Evolutionary conservation across 1,140 invertebrate genomes (phyloP), one percentile per base, ranked within the genome.

Genomic region (Drosophila malerkotliana): DNA sequence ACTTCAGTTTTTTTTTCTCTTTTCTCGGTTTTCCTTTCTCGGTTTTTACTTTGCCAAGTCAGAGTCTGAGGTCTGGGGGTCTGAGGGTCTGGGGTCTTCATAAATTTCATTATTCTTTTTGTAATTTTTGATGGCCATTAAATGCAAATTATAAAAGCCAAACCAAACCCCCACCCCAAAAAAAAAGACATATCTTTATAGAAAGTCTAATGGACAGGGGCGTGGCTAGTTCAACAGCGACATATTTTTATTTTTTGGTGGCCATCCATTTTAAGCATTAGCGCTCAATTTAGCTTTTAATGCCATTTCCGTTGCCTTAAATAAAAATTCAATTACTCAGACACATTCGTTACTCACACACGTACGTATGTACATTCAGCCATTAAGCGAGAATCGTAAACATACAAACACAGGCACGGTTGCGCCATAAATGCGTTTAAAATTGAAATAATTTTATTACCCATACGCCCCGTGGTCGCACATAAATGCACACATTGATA

Each of bases 201-300:
- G 7, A 48, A 61, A 58, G 28, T 71, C 59, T 68, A 75, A 78
- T 78, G 58, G 72, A 69, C 44, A 41, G 52, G 30, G 52, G 58
- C 57, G 51, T 37, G 45, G 39, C 48, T 45, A 34, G 71, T 18
- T 3, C 15, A 21, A 21, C 15, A 15, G 44, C 32, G 52, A 73
- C 69, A 85, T 64, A 85, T 87, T 78, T 72, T 67, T n/a, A 12
- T 18, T 18, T 45, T 56, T 45, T 26, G 59, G 21, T 45, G 57
- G 45, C 37, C 76, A 73, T 79, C 61, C 73, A 59, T 77, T 56
- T 61, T 30, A 51, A 56, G 67, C 80, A 84, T 83, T 84, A 84
- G 80, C 77, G 83, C 78, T 85, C 74, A 88, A 85, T 85, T 85
- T 88, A 85, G 81, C 81, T 85, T 85, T 85, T 87, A 85, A 87